Base-by-base conservation (phyloP, 2,888 invertebrate genomes). In the Reticulitermes lucifugus region DNA sequence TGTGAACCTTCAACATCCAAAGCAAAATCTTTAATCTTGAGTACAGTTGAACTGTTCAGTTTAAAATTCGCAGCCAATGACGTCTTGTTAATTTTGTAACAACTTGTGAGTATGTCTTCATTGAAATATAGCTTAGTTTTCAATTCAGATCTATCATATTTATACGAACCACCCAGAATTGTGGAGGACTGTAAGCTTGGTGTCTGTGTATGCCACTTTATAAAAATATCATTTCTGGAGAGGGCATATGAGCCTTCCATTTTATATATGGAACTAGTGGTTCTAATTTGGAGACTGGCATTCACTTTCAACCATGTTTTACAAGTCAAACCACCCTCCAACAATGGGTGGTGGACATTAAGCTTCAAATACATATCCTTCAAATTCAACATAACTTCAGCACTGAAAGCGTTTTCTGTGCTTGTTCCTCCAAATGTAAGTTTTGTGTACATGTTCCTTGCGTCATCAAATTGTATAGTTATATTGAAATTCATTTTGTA, bases 1-100 rank as follows among this genome's bases (percentile, higher is more conserved):
- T 46, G 10, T 77, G 46, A 46, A 12, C 77, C 77, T n/a, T 77
- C 46, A 77, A 77, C 4, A 6, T 46, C 46, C 43, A 77, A 25
- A 46, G 51, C 46, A 22, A 22, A 46, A 9, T 77, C 21, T n/a
- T 77, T 51, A 22, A 77, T 46, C n/a, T 46, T 46, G 12, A 77
- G 77, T 21, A 77, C 7, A 10, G n/a, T 51, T 51, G 35, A 3
- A 46, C 46, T 81, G 35, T 70, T 70, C 25, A 81, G 55, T 43
- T 81, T 81, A 22, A 65, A 35, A 81, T 7, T 81, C 29, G 10
- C 81, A 81, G n/a, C n/a, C 10, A 81, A 18, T 18, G 65, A 81
- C 6, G 55, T 41, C 5, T 5, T 2, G 25, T 65, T 65, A 14
- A 65, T 22, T 70, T 65, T 70, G 46, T 65, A 65, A 65, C n/a